Evolutionary conservation across 2,888 invertebrate genomes (phyloP).

Genomic region (Alloscopus bannaensis): DNA sequence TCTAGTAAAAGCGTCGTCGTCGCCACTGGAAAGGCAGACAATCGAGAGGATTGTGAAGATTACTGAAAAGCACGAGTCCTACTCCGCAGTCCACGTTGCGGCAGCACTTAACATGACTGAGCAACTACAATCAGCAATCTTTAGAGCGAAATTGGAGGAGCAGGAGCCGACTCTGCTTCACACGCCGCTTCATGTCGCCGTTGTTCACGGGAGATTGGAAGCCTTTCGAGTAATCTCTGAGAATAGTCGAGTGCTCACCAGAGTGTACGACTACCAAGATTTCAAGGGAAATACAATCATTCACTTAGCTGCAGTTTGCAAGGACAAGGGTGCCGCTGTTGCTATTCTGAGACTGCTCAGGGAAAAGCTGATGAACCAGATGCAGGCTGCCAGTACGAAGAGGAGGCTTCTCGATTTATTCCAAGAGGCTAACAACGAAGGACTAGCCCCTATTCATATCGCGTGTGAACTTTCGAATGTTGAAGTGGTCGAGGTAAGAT

Average conservation of each 20-base stretch:
- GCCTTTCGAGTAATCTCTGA: conserved; percentile 33
- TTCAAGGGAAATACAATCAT: conserved; percentile 90
- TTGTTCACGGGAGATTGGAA: conserved; percentile 37
- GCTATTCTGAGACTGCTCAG: conserved; percentile 24
- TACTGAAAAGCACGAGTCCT: conserved; percentile 59
- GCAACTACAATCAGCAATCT: conserved; percentile 44
- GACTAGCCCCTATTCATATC: conserved; percentile 66
- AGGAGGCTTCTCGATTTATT: conserved; percentile 45
- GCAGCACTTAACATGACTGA: conserved; percentile 60
- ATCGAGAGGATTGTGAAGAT: conserved; percentile 61
- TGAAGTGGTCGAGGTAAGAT: conserved; percentile 65
- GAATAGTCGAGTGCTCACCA: conserved; percentile 80
- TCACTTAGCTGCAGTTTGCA: conserved; percentile 86
- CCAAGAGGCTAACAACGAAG: conserved; percentile 65
- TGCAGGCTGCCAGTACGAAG: conserved; percentile 7
- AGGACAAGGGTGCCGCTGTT: conserved; percentile 38
- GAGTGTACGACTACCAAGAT: conserved; percentile 84
- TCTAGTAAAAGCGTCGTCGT: conserved; percentile 56
- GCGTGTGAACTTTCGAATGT: conserved; percentile 65
- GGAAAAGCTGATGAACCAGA: conserved; percentile 9
- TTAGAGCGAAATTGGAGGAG: conserved; percentile 48
- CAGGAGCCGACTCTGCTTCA: conserved; percentile 58
- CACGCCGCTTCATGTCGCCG: conserved; percentile 70
- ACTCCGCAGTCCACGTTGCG: conserved; percentile 64
- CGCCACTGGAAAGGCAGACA: conserved; percentile 38